Evolutionary conservation across 2,888 invertebrate genomes (phyloP), one percentile per base, ranked within the genome.

Genomic region (Brachypterus glaber): DNA sequence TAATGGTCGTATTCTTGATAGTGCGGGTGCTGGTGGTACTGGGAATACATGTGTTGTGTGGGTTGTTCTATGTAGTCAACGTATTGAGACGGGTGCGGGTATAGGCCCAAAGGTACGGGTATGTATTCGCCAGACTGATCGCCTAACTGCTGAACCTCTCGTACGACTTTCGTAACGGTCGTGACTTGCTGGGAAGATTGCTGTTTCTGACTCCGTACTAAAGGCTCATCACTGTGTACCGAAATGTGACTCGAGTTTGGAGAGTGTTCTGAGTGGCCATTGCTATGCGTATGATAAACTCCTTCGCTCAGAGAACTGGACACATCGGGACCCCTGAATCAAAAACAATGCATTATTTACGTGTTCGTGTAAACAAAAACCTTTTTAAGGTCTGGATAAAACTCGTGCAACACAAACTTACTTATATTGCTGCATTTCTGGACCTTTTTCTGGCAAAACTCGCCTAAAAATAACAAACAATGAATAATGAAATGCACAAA

Each of bases 151-250:
- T 68, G 69, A 33, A 77, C 75, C 60, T 79, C 79, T 44, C 77
- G 71, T 30, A 79, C 76, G 31, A 79, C 77, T 64, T 80, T 79
- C 39, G 79, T 79, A 44, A 79, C 76, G 18, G 79, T 79, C 40
- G 79, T 79, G 55, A 80, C 78, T 73, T 80, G 67, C 60, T 79
- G 79, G 32, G 77, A 77, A 38, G 76, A 76, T 57, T 78, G 78
- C 58, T 79, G 77, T 57, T 78, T 78, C 56, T 77, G 76, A 41
- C 75, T 73, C 45, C 78, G 70, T 50, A 77, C 74, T 60, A 69
- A 59, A 39, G 69, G 69, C 47, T 70, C 70, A 43, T 69, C 69
- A 54, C 69, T 69, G 49, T 70, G 69, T 41, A 68, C 66, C 33
- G 69, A 69, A 60, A 69, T 64, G 49, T 64, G 67, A 53, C 68